Conservation (phyloP, 2,113 vertebrate genomes). For the Pseudopipra pipra region DNA sequence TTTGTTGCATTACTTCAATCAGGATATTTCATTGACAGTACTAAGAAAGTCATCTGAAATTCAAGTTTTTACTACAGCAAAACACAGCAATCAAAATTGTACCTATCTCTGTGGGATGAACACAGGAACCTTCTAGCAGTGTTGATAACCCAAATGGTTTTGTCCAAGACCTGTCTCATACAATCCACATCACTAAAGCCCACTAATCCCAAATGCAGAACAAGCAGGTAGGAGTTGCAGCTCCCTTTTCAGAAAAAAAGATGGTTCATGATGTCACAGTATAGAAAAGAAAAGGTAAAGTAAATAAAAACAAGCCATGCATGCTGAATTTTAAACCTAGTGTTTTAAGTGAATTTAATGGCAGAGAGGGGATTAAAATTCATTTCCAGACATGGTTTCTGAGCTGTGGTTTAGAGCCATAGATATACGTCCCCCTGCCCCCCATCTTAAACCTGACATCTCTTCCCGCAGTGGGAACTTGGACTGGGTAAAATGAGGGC, state of each 20-base stretch:
- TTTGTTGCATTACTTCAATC: not conserved
- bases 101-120: not conserved
- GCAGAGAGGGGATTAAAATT: not conserved
- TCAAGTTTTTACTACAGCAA: not conserved
- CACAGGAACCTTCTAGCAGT: not conserved
- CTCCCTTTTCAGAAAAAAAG: not conserved
- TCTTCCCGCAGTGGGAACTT: not conserved
- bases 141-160: not conserved
- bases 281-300: not conserved
- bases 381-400: not conserved
- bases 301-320: not conserved
- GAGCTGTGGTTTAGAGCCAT: not conserved
- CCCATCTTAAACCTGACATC: not conserved
- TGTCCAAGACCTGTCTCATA: not conserved
- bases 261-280: not conserved
- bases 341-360: not conserved
- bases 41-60: not conserved
- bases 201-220: not conserved
- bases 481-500: not conserved
- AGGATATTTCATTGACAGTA: not conserved
- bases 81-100: not conserved
- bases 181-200: not conserved
- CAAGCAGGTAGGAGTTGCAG: not conserved
- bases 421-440: not conserved
- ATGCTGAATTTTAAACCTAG: not conserved